Evolutionary conservation across 2,797 vertebrate genomes (phyloP).

Genomic region (Geotrypetes seraphini): DNA sequence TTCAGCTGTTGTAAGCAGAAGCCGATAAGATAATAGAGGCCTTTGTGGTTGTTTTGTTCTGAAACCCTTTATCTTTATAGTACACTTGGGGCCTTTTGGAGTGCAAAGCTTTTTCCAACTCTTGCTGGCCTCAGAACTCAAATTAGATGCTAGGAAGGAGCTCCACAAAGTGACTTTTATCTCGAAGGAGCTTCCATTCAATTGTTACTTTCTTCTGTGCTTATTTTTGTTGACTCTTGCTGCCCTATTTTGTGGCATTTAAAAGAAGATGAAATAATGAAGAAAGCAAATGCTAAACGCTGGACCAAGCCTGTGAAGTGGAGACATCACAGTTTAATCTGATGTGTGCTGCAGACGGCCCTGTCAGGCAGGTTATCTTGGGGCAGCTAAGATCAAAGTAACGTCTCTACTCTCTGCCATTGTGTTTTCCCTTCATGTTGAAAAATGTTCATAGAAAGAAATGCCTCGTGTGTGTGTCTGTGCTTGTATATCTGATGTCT

Average conservation of each 20-base stretch:
- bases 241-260: conserved; percentile 82
- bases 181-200: conserved; percentile 65
- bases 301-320: conserved; percentile 52
- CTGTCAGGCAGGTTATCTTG: conserved; percentile 37
- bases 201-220: conserved; percentile 58
- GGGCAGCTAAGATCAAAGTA: conserved; percentile 49
- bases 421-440: conserved; percentile 53
- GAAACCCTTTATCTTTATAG: conserved; percentile 96
- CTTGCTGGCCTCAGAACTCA: conserved; percentile 85
- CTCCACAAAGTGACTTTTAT: conserved; percentile 95
- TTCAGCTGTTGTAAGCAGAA: conserved; percentile 94
- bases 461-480: too few species aligned
- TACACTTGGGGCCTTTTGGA: conserved; percentile 90
- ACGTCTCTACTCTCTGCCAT: conserved; percentile 48
- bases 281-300: conserved; percentile 66
- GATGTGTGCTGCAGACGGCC: conserved; percentile 39
- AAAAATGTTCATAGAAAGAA: conserved; percentile 30
- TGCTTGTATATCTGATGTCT: too few species aligned
- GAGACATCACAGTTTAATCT: conserved; percentile 54
- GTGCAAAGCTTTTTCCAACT: conserved; percentile 88
- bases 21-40: conserved; percentile 85
- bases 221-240: conserved; percentile 80
- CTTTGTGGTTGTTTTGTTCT: conserved; percentile 89
- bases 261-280: conserved; percentile 62
- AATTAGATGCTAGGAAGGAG: conserved; percentile 73